phyloP scores from a whole-genome alignment of 2,797 vertebrate species.

The Hybognathus amarus region DNA sequence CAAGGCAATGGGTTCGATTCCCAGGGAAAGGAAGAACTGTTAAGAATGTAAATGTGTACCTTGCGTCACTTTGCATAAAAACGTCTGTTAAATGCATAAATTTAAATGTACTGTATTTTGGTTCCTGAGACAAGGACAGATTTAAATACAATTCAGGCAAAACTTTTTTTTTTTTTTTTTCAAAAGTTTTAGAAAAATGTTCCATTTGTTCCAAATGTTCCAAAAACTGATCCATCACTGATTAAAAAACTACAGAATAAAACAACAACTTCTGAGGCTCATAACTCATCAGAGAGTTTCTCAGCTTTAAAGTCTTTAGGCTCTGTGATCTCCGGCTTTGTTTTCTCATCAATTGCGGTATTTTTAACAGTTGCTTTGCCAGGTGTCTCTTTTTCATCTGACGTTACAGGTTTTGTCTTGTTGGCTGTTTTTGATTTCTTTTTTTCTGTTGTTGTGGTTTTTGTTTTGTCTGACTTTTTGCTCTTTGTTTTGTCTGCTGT shows the following conservation, averaged over 20 bases:
- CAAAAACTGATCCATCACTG: constrained; percentile 11
- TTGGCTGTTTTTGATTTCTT: constrained; percentile 60
- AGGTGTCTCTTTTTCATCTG: constrained; percentile 61
- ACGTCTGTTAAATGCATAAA: no score
- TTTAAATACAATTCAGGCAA: constrained; percentile 19
- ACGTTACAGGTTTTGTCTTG: constrained; percentile 61
- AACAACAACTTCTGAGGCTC: constrained; percentile 55
- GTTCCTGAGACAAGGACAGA: constrained; percentile 21
- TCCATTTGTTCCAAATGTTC: no score
- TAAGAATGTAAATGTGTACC: no score
- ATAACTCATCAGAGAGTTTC: constrained; percentile 75
- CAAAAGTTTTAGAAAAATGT: constrained; percentile 10
- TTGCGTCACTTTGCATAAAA: no score
- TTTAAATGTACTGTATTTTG: not conserved
- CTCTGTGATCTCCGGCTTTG: constrained; percentile 47
- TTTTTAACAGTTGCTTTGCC: constrained; percentile 62
- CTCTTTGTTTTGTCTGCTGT: constrained; percentile 39
- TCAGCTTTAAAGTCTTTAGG: constrained; percentile 58
- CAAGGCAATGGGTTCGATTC: no score
- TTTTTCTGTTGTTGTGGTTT: constrained; percentile 39
- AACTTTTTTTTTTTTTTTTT: not conserved
- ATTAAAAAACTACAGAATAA: constrained; percentile 5
- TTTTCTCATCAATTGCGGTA: not conserved
- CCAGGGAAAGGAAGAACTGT: no score
- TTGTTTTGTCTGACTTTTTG: constrained; percentile 44